Percentiles rank a stretch among this genome's conserved stretches.
Conservation (phyloP, 2,888 invertebrate genomes). For the Zygothrica quintamaculata region DNA sequence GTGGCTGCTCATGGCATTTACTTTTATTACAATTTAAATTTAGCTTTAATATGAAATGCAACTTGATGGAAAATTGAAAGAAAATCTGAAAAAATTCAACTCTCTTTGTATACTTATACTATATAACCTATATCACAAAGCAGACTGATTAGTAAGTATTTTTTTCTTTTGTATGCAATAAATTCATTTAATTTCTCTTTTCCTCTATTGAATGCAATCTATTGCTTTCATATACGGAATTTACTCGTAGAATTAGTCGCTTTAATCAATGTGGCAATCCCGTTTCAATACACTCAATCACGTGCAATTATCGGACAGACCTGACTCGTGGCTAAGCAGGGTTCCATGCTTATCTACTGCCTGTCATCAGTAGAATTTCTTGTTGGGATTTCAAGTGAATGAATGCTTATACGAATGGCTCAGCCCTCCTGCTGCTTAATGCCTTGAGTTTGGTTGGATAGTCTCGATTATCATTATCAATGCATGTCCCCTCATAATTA, state of each 20-base stretch:
- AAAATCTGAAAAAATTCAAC: too few species aligned
- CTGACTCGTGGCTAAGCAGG: conserved; percentile 16
- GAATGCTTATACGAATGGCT: neutral
- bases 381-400: neutral
- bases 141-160: too few species aligned
- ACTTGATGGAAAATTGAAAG: too few species aligned
- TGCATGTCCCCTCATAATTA: conserved; percentile 72
- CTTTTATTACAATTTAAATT: too few species aligned
- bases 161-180: too few species aligned
- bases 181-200: too few species aligned
- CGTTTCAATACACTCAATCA: conserved; percentile 51
- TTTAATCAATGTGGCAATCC: conserved; percentile 4
- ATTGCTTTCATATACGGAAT: conserved; percentile 5
- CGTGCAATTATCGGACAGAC: conserved; percentile 51
- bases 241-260: conserved; percentile 14
- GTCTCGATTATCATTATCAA: conserved; percentile 61
- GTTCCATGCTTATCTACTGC: conserved; percentile 39
- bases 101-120: too few species aligned
- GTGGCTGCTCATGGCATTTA: conserved; percentile 11
- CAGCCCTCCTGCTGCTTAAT: conserved; percentile 32
- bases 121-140: too few species aligned
- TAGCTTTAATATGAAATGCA: too few species aligned
- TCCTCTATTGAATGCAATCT: neutral
- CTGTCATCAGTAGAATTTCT: conserved; percentile 14
- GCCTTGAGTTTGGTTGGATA: conserved; percentile 29